phyloP scores from a whole-genome alignment of 2,113 vertebrate species.

The Balaeniceps rex region DNA sequence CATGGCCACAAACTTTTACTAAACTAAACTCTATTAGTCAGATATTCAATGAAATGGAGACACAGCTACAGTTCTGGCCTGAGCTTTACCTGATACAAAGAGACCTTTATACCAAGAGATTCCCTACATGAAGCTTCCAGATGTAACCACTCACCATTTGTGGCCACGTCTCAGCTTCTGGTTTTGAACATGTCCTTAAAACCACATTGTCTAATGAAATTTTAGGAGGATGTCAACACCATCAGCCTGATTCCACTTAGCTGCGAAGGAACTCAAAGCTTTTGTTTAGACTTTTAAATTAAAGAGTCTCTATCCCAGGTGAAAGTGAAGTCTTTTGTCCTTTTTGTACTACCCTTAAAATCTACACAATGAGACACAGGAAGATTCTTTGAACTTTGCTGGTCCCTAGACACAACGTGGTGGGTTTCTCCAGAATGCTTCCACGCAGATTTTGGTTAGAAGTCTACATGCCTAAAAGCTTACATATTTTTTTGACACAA shows the following conservation, averaged over 20 bases:
- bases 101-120: background rate
- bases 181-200: background rate
- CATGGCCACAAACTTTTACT: background rate
- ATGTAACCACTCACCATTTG: background rate
- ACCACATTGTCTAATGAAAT: background rate
- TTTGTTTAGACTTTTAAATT: background rate
- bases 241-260: background rate
- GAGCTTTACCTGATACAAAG: background rate
- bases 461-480: background rate
- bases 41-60: background rate
- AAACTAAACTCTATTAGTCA: background rate
- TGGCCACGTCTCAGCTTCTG: background rate
- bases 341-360: background rate
- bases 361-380: background rate
- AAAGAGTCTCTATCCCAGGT: background rate
- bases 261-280: background rate
- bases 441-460: background rate
- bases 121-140: background rate
- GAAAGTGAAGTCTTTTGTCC: background rate
- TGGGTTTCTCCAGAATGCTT: background rate
- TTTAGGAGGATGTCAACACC: background rate
- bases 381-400: background rate
- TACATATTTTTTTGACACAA: background rate
- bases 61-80: background rate
- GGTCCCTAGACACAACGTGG: accelerated